Percentiles rank a stretch among this genome's conserved stretches.
These are phyloP conservation scores for Acleris sparsana DNA, from an alignment of 2,888 invertebrate genomes.

Conservation along the genomic window DNA sequence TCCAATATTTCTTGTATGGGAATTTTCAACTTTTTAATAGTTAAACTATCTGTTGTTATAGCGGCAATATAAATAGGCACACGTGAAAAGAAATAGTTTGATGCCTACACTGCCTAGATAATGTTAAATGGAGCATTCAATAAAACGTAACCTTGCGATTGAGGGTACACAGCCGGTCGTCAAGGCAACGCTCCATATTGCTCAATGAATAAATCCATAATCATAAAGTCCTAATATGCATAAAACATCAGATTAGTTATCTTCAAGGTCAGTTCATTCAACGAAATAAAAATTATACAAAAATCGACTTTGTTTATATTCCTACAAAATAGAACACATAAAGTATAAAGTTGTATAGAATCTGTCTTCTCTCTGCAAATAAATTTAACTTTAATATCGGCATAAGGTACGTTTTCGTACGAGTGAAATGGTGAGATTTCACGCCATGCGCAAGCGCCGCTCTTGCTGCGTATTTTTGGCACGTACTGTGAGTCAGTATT, in stretches of 20 bases:
- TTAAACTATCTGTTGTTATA: no score
- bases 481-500: constrained; percentile 37
- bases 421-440: no score
- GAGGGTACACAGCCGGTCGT: not conserved
- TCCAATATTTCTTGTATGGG: no score
- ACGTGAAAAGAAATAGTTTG: no score
- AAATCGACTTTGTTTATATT: constrained; percentile 30
- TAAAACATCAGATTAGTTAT: constrained; percentile 43
- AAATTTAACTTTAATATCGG: no score
- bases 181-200: constrained; percentile 3
- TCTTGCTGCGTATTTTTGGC: constrained; percentile 56
- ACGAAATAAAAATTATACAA: constrained; percentile 36
- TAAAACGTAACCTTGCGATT: not conserved
- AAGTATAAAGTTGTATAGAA: not conserved
- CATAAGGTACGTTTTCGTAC: no score
- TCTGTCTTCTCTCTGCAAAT: not conserved
- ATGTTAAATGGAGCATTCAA: not conserved
- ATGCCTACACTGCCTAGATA: no score
- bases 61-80: no score
- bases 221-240: constrained; percentile 17
- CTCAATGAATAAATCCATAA: constrained; percentile 5
- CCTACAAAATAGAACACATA: not conserved
- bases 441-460: constrained; percentile 36
- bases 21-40: no score
- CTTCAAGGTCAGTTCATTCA: constrained; percentile 53